Conservation (phyloP, 1,140 invertebrate genomes). For the Bombus pascuorum region DNA sequence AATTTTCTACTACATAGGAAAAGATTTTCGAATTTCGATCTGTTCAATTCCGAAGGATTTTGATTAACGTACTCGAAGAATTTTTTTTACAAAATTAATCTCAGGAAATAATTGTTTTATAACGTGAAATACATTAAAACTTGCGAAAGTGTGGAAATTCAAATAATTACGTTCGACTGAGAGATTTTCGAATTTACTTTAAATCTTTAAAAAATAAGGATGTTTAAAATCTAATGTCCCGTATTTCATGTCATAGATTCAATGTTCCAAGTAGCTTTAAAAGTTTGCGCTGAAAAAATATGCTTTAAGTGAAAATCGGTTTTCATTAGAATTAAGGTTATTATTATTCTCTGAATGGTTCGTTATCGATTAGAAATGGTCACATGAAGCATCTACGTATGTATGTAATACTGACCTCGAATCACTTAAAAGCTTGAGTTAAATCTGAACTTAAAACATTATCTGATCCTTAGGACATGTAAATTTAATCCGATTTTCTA, state of each 20-base stretch:
- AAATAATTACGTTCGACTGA: neutral
- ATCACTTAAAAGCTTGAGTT: neutral
- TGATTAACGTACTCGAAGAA: too few species aligned
- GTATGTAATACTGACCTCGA: neutral
- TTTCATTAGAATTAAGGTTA: neutral
- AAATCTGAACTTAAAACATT: constrained; percentile 10
- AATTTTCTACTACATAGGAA: too few species aligned
- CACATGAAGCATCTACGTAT: neutral
- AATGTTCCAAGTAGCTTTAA: too few species aligned
- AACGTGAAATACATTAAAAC: neutral
- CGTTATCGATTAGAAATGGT: neutral
- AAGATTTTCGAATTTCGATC: too few species aligned
- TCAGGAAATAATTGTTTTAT: neutral
- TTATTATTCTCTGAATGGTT: neutral
- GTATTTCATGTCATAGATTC: neutral
- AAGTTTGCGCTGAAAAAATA: neutral
- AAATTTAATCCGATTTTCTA: constrained; percentile 25
- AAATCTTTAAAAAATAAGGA: neutral
- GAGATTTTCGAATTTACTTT: neutral
- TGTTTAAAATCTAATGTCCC: neutral
- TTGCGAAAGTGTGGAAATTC: neutral
- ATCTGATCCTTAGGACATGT: constrained; percentile 6
- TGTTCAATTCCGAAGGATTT: too few species aligned
- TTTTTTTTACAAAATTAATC: too few species aligned
- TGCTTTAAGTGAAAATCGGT: neutral